Percentiles rank a stretch among this genome's conserved stretches.
Evolutionary conservation across 2,888 invertebrate genomes (phyloP).

Genomic region (Platycnemis pennipes): DNA sequence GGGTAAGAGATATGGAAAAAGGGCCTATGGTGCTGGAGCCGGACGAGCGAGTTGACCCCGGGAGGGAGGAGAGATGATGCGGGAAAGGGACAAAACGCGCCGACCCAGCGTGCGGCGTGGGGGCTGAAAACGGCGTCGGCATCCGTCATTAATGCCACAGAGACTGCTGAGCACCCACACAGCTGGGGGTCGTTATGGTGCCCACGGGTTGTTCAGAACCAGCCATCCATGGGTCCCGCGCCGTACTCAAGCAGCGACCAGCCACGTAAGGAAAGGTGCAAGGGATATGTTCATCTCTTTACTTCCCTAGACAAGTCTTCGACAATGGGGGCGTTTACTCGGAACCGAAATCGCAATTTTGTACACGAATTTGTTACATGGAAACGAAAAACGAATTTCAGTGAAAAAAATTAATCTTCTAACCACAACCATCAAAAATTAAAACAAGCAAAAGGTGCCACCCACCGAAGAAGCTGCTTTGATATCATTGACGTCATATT

Average conservation of each 20-base stretch:
- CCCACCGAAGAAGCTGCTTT: too few species aligned
- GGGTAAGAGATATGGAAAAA: background rate
- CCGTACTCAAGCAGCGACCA: background rate
- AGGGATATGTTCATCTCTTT: background rate
- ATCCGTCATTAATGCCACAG: background rate
- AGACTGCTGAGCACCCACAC: background rate
- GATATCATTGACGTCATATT: too few species aligned
- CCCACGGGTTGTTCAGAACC: background rate
- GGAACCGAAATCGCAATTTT: too few species aligned
- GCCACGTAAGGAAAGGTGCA: background rate
- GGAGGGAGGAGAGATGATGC: background rate
- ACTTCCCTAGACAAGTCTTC: too few species aligned
- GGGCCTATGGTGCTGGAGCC: background rate
- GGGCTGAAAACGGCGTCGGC: background rate
- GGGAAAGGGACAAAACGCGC: background rate
- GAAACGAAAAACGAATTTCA: too few species aligned
- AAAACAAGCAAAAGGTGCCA: too few species aligned
- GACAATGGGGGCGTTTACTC: too few species aligned
- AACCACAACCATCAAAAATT: too few species aligned
- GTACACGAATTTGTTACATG: too few species aligned
- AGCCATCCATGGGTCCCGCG: background rate
- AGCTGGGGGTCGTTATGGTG: background rate
- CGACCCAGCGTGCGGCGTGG: background rate
- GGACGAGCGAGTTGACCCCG: background rate
- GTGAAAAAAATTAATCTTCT: too few species aligned